Conservation (phyloP, 2,113 vertebrate genomes). For the Turdus rufiventris region DNA sequence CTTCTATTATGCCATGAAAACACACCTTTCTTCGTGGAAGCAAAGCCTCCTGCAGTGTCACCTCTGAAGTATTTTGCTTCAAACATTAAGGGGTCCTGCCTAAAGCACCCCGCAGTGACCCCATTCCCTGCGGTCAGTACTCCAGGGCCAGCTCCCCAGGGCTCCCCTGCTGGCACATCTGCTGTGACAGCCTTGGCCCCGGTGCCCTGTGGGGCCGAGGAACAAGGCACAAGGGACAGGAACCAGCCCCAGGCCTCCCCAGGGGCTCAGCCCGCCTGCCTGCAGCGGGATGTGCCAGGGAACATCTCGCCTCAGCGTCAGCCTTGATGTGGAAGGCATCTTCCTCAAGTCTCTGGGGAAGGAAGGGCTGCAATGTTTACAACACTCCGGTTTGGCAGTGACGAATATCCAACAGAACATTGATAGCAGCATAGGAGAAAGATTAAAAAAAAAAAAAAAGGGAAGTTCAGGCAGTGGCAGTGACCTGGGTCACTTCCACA, state of each 20-base stretch:
- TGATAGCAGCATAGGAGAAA: not conserved
- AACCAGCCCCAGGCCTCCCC: rapidly evolving
- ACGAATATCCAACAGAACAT: not conserved
- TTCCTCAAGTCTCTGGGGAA: not conserved
- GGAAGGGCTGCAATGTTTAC: not conserved
- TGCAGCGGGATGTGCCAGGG: not conserved
- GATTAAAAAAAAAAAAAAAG: not conserved
- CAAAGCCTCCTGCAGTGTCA: not conserved
- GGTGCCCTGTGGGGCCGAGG: rapidly evolving
- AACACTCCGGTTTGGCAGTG: not conserved
- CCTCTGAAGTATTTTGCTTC: not conserved
- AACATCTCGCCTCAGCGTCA: rapidly evolving
- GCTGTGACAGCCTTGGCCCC: rapidly evolving
- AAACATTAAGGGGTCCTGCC: too few relatives aligned
- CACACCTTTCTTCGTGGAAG: not conserved
- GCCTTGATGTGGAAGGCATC: rapidly evolving
- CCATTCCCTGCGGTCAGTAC: rapidly evolving
- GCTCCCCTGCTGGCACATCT: not conserved
- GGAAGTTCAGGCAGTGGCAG: not conserved
- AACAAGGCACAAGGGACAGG: not conserved
- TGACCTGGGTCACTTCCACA: not conserved
- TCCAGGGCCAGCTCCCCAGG: not conserved
- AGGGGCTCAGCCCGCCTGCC: rapidly evolving
- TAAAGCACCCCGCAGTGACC: not conserved
- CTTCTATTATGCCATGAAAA: not conserved